Evolutionary conservation across 2,888 invertebrate genomes (phyloP).

Genomic region (Trissolcus brochymenae): DNA sequence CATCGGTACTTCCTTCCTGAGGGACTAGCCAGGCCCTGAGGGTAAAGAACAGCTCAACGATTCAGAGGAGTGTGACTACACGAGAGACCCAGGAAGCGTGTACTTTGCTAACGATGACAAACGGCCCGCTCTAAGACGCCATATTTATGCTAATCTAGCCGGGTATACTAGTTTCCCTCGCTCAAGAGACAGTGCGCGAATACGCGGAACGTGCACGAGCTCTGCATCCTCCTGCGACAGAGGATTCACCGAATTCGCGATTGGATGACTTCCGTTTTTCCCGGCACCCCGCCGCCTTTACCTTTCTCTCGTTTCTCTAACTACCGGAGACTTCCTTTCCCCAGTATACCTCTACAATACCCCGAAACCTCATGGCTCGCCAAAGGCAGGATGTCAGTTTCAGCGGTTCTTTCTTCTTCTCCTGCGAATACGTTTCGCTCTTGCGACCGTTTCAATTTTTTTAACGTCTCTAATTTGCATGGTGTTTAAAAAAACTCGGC

Average conservation of each 20-base stretch:
- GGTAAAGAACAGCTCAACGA: constrained; percentile 71
- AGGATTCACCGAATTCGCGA: constrained; percentile 58
- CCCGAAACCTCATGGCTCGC: constrained; percentile 61
- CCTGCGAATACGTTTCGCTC: constrained; percentile 56
- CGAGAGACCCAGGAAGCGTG: constrained; percentile 76
- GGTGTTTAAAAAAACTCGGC: too few species aligned
- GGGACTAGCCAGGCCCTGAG: constrained; percentile 60
- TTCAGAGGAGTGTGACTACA: constrained; percentile 71
- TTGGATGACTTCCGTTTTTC: constrained; percentile 56
- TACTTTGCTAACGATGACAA: constrained; percentile 77
- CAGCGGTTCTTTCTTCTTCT: constrained; percentile 56
- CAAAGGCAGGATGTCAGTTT: constrained; percentile 57
- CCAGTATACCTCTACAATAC: constrained; percentile 70
- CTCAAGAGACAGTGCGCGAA: constrained; percentile 53
- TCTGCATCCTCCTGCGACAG: constrained; percentile 52
- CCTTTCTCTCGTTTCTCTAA: constrained; percentile 55
- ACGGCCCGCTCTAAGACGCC: constrained; percentile 75
- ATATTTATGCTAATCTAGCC: constrained; percentile 76
- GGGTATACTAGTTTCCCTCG: constrained; percentile 62
- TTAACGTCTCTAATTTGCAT: constrained; percentile 9
- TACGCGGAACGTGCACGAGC: constrained; percentile 56
- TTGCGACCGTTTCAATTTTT: constrained; percentile 52
- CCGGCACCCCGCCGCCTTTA: constrained; percentile 27
- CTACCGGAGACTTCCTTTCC: constrained; percentile 54
- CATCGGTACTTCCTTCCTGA: constrained; percentile 73